Evolutionary conservation across 35 echinoderm and acorn worm species (phyloP).

Genomic region (Ophiothrix spiculata): DNA sequence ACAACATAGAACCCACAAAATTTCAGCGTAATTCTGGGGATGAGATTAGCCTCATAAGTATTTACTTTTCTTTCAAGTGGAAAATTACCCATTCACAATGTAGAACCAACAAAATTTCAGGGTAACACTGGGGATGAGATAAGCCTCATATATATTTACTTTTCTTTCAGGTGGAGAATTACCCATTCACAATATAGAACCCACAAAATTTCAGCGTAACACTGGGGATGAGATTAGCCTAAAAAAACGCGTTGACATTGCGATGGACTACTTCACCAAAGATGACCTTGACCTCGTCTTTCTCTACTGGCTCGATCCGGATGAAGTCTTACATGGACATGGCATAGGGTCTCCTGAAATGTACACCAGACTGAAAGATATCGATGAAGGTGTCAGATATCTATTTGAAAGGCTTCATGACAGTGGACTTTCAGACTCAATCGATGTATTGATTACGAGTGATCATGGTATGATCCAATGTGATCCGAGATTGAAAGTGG

Average conservation of each 20-base stretch:
- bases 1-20: no score
- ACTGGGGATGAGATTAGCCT: no score
- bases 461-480: conserved; percentile 48
- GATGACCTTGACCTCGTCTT: conserved; percentile 65
- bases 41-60: no score
- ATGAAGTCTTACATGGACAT: conserved; percentile 60
- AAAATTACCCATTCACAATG: no score
- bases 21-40: no score
- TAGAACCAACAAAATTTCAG: conserved; percentile 34
- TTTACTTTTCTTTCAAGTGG: no score
- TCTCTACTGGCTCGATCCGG: conserved; percentile 60
- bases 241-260: conserved; percentile 31
- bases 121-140: no score
- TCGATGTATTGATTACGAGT: conserved; percentile 55
- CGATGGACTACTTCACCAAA: conserved; percentile 47
- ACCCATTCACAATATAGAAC: conserved; percentile 57
- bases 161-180: conserved; percentile 59
- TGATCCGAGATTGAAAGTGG: not conserved
- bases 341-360: conserved; percentile 30
- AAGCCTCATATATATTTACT: no score
- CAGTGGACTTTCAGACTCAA: conserved; percentile 24
- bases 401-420: conserved; percentile 51
- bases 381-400: conserved; percentile 25
- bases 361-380: not conserved
- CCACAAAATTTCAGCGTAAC: conserved; percentile 33